Percentiles rank a stretch among this genome's conserved stretches.
Evolutionary conservation across 2,797 vertebrate genomes (phyloP).

Genomic region (Synaphobranchus kaupii): DNA sequence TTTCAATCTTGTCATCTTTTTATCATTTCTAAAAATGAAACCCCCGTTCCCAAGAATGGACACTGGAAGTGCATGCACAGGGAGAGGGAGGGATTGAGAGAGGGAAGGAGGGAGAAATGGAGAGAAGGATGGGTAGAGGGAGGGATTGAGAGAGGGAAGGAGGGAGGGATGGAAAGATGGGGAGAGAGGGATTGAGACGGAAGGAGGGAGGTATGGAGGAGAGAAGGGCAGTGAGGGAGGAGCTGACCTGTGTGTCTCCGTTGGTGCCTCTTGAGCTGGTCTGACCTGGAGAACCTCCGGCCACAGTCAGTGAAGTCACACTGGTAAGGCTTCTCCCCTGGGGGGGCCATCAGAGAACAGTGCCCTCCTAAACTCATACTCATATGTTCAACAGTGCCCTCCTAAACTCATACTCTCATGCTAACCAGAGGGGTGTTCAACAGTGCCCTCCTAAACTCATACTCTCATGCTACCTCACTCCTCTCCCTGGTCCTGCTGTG

Average conservation of each 20-base stretch:
- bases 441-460: too few species aligned
- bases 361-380: too few species aligned
- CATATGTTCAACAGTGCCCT: too few species aligned
- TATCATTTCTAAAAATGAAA: neutral
- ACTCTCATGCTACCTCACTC: too few species aligned
- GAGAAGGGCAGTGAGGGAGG: constrained; percentile 25
- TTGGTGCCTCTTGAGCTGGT: constrained; percentile 97
- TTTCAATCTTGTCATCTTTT: neutral
- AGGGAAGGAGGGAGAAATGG: neutral
- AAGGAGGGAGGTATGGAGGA: neutral
- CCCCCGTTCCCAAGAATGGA: neutral
- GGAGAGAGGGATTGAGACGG: too few species aligned
- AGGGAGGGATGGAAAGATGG: too few species aligned
- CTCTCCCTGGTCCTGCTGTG: too few species aligned
- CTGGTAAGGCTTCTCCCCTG: constrained; percentile 96
- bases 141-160: neutral
- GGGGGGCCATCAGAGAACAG: neutral
- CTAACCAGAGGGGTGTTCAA: too few species aligned
- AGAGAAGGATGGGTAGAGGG: too few species aligned
- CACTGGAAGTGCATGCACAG: neutral
- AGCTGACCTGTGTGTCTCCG: constrained; percentile 95
- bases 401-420: too few species aligned
- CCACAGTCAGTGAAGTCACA: constrained; percentile 97
- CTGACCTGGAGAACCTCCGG: constrained; percentile 95
- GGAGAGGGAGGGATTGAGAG: neutral